Evolutionary conservation across 2,888 invertebrate genomes (phyloP).

Genomic region (Troides aeacus): DNA sequence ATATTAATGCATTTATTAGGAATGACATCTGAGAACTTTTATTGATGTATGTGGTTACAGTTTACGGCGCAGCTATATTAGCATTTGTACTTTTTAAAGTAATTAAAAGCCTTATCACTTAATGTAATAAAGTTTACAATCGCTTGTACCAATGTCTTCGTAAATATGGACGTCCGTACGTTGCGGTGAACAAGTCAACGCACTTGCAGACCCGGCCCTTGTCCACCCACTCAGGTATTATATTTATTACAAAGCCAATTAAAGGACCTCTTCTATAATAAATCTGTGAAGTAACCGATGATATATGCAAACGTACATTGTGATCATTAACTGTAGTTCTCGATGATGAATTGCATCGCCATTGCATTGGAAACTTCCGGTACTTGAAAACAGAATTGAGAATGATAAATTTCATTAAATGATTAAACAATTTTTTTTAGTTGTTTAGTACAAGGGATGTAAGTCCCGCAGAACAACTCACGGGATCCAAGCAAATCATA

Average conservation of each 20-base stretch:
- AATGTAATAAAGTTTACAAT: background rate
- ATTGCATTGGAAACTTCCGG: too few relatives aligned
- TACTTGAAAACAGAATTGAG: too few relatives aligned
- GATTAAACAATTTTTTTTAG: too few relatives aligned
- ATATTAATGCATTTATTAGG: too few relatives aligned
- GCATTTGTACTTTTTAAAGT: background rate
- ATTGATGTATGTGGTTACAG: constrained; percentile 2
- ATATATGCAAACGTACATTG: too few relatives aligned
- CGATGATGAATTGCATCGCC: too few relatives aligned
- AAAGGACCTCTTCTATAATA: constrained; percentile 23
- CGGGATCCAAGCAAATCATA: too few relatives aligned
- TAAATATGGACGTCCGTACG: constrained; percentile 5
- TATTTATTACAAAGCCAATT: constrained; percentile 41
- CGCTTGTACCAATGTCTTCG: background rate
- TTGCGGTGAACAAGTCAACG: constrained; percentile 38
- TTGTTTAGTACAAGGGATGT: too few relatives aligned
- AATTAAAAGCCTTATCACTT: background rate
- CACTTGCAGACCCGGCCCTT: constrained; percentile 36
- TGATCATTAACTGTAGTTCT: too few relatives aligned
- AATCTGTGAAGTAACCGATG: too few relatives aligned
- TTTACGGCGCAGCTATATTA: background rate
- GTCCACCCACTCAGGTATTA: constrained; percentile 36
- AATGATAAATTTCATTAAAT: too few relatives aligned
- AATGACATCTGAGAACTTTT: background rate
- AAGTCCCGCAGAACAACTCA: too few relatives aligned